These are phyloP conservation scores for Andrena marginata DNA, from an alignment of 2,888 invertebrate species.

Conservation along the genomic window DNA sequence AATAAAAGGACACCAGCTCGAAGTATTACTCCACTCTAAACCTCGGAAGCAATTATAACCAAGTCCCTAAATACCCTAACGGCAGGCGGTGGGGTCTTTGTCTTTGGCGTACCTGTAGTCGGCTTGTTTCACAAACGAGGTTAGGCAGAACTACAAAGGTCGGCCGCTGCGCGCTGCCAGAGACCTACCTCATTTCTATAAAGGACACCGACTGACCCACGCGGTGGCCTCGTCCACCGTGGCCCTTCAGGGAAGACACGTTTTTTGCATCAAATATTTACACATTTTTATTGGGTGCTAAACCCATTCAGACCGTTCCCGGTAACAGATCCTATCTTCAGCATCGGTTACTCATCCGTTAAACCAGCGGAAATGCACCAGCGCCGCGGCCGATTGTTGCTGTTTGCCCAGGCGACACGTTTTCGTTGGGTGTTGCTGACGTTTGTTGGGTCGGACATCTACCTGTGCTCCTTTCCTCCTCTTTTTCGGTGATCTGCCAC, in stretches of 20 bases:
- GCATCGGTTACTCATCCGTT: slow-evolving; percentile 71
- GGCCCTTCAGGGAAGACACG: slow-evolving; percentile 39
- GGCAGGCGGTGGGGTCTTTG: slow-evolving; percentile 77
- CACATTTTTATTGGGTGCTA: slow-evolving; percentile 83
- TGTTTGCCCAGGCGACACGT: slow-evolving; percentile 27
- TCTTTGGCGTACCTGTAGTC: slow-evolving; percentile 81
- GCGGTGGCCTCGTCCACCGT: slow-evolving; percentile 45
- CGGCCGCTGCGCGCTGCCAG: slow-evolving; percentile 60
- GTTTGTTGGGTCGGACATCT: not conserved
- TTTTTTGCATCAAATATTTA: slow-evolving; percentile 81
- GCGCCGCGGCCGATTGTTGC: slow-evolving; percentile 12
- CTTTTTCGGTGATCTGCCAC: slow-evolving; percentile 60
- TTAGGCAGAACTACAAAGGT: slow-evolving; percentile 81
- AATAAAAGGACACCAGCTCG: slow-evolving; percentile 39
- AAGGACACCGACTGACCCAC: slow-evolving; percentile 64
- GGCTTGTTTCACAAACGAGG: slow-evolving; percentile 84
- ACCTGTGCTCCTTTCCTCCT: slow-evolving; percentile 42
- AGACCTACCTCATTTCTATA: slow-evolving; percentile 57
- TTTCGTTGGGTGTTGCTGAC: not conserved
- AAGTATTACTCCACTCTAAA: slow-evolving; percentile 73
- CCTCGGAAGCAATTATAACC: slow-evolving; percentile 84
- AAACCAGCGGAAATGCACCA: slow-evolving; percentile 28
- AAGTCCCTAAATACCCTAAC: slow-evolving; percentile 76
- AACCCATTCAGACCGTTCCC: slow-evolving; percentile 75
- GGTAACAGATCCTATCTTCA: slow-evolving; percentile 55